phyloP scores from a whole-genome alignment of 2,113 vertebrate genomes.

The Hippocampus zosterae region DNA sequence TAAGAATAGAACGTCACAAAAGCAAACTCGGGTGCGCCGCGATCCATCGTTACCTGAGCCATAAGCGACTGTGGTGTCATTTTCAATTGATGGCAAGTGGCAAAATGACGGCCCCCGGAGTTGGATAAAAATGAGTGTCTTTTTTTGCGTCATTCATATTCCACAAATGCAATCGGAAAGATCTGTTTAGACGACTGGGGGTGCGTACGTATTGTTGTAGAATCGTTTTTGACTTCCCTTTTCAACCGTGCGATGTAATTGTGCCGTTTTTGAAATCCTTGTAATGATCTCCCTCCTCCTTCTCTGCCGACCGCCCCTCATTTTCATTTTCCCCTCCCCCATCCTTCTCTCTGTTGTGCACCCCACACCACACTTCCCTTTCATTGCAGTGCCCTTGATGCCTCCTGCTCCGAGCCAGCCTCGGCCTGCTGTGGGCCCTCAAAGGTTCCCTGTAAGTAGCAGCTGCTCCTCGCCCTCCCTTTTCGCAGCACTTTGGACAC shows the following conservation, averaged over 20 bases:
- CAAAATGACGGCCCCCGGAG: no score
- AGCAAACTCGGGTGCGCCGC: no score
- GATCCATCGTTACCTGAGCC: no score
- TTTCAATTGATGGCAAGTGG: no score
- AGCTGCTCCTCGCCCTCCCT: slow-evolving; percentile 71
- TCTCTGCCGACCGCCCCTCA: slow-evolving; percentile 40
- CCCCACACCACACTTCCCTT: slow-evolving; percentile 32
- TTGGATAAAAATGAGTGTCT: no score
- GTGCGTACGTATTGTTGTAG: no score
- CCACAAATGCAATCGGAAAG: no score
- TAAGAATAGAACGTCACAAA: no score
- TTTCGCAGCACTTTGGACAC: slow-evolving; percentile 47
- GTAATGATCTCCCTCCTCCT: slow-evolving; percentile 44
- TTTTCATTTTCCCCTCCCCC: slow-evolving; percentile 35
- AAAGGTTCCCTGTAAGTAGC: slow-evolving; percentile 97
- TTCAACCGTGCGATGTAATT: slow-evolving; percentile 16
- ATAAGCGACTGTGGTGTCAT: no score
- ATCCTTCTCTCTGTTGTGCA: slow-evolving; percentile 5
- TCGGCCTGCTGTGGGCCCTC: slow-evolving; percentile 89
- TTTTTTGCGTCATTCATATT: no score
- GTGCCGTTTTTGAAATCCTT: slow-evolving; percentile 35
- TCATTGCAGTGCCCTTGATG: slow-evolving; percentile 92
- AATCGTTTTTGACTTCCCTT: not conserved
- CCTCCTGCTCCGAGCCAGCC: slow-evolving; percentile 91
- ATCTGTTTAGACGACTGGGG: no score